Base-by-base conservation (phyloP, 2,797 vertebrate genomes). In the Triplophysa bombifrons region DNA sequence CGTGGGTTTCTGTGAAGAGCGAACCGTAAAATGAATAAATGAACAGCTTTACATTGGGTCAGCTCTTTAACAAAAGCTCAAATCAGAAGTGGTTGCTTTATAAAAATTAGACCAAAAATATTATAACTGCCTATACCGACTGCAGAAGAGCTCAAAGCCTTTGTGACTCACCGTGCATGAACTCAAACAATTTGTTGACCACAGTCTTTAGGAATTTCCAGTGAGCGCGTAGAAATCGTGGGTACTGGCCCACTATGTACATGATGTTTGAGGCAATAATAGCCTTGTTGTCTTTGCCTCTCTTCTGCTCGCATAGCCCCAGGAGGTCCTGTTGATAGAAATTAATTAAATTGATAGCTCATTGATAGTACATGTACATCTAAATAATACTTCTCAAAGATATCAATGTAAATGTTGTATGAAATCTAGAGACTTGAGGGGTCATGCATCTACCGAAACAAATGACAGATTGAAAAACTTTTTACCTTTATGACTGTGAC, bases 211-310 rank as follows among this genome's bases (percentile, higher is more conserved):
- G 93, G 91, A 99, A 99, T 86, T 99, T 99, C 97, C 97, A 99
- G 88, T 99, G 98, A 74, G 97, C 98, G 88, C 98, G 93, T 86
- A 99, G 93, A 88, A 99, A 99, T 11, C 98, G 94, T 77, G 98
- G 97, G 88, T 99, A 99, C 89, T 99, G 97, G 84, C 98, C 98
- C 75, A 99, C 98, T 82, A 99, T 99, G 76, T 99, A 99, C 98
- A 99, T 99, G 86, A 99, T 99, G 92, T 99, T 99, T 84, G 98
- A 99, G 86, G 98, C 98, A 46, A 99, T 99, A 88, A 99, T 99
- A 86, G 98, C 98, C 93, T 99, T 99, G 87, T 99, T 99, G 93
- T 99, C 98, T 91, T 99, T 99, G 34, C 98, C 98, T 91, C 98
- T 93, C 86, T 99, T 99, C 91, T 99, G 97, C 90, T 99, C 98